A percentile compares a stretch with the other conserved stretches of the same genome.
Evolutionary conservation across 2,113 vertebrate genomes (phyloP).

Genomic region (Glaucomys volans): DNA sequence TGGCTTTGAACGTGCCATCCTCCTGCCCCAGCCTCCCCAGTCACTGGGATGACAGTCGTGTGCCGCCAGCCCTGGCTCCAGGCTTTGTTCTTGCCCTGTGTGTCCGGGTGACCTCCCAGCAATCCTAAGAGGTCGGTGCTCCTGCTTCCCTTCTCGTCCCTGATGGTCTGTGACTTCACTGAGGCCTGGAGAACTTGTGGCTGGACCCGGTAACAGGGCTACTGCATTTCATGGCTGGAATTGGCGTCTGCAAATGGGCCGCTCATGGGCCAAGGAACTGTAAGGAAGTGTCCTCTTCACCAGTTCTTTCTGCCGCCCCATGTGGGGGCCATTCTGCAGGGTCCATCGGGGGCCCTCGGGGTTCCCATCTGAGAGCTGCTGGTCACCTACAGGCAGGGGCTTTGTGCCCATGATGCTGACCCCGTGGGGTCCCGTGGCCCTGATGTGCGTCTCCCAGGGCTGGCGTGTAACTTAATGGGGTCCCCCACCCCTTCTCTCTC

Average conservation of each 20-base stretch:
- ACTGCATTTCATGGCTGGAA: background rate
- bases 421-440: background rate
- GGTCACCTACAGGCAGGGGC: background rate
- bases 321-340: background rate
- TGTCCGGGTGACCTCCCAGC: background rate
- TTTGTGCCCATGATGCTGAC: background rate
- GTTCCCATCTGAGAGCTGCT: background rate
- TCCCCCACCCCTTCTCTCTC: background rate
- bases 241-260: too few species aligned
- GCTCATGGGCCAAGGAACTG: too few species aligned
- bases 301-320: background rate
- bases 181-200: background rate
- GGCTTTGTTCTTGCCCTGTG: background rate
- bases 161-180: background rate
- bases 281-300: background rate
- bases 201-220: background rate
- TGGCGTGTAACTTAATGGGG: background rate
- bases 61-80: too few species aligned
- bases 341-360: accelerated
- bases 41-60: too few species aligned
- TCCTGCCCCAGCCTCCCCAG: too few species aligned
- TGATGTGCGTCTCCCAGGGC: background rate
- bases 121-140: background rate
- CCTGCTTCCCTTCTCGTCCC: background rate
- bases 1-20: too few species aligned